phyloP scores from a whole-genome alignment of 1,140 invertebrate species.

The Steinernema khuongi region DNA sequence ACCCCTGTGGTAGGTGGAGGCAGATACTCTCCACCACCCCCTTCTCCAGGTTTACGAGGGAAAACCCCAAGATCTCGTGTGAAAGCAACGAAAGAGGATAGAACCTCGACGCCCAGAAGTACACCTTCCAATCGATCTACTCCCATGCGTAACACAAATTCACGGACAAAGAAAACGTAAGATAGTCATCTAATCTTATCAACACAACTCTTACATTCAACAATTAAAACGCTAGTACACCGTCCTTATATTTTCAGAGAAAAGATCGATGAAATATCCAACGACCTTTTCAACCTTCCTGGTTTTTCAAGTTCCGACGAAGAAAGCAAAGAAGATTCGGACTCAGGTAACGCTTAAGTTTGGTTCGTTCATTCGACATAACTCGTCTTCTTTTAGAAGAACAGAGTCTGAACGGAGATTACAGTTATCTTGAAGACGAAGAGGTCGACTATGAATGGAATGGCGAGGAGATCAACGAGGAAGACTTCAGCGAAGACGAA shows the following conservation, averaged over 20 bases:
- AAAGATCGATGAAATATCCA: neutral
- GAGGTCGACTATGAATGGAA: neutral
- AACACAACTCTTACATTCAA: no score
- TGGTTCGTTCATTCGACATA: neutral
- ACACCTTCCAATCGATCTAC: neutral
- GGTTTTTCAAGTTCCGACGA: neutral
- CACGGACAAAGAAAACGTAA: neutral
- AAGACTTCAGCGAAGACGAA: conserved; percentile 2
- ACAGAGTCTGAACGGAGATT: neutral
- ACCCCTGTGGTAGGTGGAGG: neutral
- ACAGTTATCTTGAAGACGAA: neutral
- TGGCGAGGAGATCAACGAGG: neutral
- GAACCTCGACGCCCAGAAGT: neutral
- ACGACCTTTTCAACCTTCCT: neutral
- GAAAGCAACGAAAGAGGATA: neutral
- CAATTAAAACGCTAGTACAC: neutral
- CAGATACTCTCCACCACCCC: neutral
- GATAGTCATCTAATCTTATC: no score
- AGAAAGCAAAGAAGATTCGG: neutral
- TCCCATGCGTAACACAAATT: neutral
- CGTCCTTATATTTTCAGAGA: no score
- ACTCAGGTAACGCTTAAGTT: neutral
- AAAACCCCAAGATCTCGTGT: neutral
- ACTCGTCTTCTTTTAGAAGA: neutral
- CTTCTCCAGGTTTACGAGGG: neutral